Base-by-base conservation (phyloP, 2,888 invertebrate genomes). In the Eulithis prunata region DNA sequence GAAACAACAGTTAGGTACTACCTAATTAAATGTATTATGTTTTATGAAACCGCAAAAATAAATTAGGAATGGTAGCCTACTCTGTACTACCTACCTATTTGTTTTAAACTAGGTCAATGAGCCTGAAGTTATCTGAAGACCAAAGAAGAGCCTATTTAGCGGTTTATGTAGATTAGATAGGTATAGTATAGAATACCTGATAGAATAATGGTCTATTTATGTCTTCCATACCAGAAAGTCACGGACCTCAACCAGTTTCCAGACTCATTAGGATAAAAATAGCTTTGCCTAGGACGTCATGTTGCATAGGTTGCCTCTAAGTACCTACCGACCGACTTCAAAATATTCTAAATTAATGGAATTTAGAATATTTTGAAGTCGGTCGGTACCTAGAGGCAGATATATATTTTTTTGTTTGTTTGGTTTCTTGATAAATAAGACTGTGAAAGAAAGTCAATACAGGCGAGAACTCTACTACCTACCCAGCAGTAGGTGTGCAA, bases 211-310 rank as follows among this genome's bases (percentile, higher is more conserved):
- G 38, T 56, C 45, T 65, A 60, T 60, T 57, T 57, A 56, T 51
- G 45, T 41, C 36, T 12, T 28, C 41, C 45, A 14, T 41, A 57
- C 36, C 52, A 57, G 52, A 57, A 52, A 56, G 55, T 46, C 58
- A 58, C 45, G 36, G 55, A 66, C 38, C 61, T 51, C 51, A 66
- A 62, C 66, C 55, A 66, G 66, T 62, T 59, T 56, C 46, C 32
- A 61, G 52, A 38, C 57, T 49, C 53, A 61, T 59, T 55, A 47
- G 43, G 47, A 41, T 53, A 58, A 54, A 66, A 66, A 63, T 63
- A 63, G 21, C 52, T 57, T 46, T n/a, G 12, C 14, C 47, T 28
- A 57, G 53, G 60, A 46, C 13, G 5, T 36, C 2, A 62, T 21
- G 11, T 41, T 55, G 21, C 21, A 12, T 55, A 55, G 54, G 47